Percentiles rank a stretch among this genome's conserved stretches.
phyloP scores from a whole-genome alignment of 2,113 vertebrate species.

The Ictalurus furcatus region DNA sequence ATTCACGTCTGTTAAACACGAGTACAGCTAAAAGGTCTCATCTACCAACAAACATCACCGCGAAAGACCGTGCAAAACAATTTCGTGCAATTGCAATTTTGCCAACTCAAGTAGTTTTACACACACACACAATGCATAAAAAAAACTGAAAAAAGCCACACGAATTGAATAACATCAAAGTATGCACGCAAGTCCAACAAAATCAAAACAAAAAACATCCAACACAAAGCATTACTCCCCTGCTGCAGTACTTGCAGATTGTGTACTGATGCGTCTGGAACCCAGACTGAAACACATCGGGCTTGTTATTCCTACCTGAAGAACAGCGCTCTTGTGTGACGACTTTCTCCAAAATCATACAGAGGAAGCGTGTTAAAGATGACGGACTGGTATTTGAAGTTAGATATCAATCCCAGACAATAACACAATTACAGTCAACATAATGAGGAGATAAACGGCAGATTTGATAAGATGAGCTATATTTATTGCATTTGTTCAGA shows the following conservation, averaged over 20 bases:
- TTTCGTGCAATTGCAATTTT: too few relatives aligned
- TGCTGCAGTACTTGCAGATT: not conserved
- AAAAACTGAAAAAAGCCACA: too few relatives aligned
- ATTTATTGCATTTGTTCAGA: not conserved
- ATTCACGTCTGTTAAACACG: too few relatives aligned
- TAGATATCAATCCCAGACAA: constrained; percentile 1
- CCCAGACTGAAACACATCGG: not conserved
- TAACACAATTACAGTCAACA: not conserved
- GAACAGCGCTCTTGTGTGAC: not conserved
- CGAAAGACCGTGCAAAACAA: too few relatives aligned
- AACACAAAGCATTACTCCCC: not conserved
- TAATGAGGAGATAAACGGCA: not conserved
- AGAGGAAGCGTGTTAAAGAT: not conserved
- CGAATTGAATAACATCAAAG: too few relatives aligned
- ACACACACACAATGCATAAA: too few relatives aligned
- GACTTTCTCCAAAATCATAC: not conserved
- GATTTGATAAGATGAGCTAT: not conserved
- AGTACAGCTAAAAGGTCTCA: too few relatives aligned
- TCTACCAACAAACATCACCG: too few relatives aligned
- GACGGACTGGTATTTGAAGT: not conserved
- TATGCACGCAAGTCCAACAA: too few relatives aligned
- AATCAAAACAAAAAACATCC: not conserved
- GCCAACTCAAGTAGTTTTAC: too few relatives aligned
- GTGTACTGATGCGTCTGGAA: not conserved
- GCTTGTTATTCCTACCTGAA: not conserved